Evolutionary conservation across 1,140 invertebrate species (phyloP).

Genomic region (Achroia grisella): DNA sequence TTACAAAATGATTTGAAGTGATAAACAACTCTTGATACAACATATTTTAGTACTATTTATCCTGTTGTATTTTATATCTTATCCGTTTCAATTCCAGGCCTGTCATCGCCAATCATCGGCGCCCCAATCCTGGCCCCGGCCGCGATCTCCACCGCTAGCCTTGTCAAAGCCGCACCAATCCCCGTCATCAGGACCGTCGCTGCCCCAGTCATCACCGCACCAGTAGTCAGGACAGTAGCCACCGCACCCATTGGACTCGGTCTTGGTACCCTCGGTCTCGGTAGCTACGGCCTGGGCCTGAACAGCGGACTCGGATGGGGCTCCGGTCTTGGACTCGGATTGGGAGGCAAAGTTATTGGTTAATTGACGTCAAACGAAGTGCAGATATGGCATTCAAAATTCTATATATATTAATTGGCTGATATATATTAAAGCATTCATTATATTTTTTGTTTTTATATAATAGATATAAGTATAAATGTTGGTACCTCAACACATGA

Average conservation of each 20-base stretch:
- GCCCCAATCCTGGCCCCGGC: constrained; percentile 35
- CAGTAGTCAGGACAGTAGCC: constrained; percentile 34
- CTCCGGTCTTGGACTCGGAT: constrained; percentile 12
- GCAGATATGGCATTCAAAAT: constrained; percentile 6
- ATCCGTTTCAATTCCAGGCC: constrained; percentile 7
- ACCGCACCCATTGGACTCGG: constrained; percentile 8
- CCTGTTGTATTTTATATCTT: too few species aligned
- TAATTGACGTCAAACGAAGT: constrained; percentile 14
- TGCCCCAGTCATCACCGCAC: constrained; percentile 35
- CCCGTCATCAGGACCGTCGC: constrained; percentile 36
- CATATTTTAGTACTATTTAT: too few species aligned
- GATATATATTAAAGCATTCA: constrained; percentile 34
- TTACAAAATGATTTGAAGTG: too few species aligned
- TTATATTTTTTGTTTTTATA: constrained; percentile 5
- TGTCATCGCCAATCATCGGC: constrained; percentile 20
- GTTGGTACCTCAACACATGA: too few species aligned
- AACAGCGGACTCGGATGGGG: constrained; percentile 13
- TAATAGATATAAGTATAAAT: too few species aligned
- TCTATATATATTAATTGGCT: constrained; percentile 15
- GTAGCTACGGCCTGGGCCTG: constrained; percentile 12
- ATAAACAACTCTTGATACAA: too few species aligned
- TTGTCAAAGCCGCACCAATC: constrained; percentile 48
- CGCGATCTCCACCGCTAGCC: constrained; percentile 41
- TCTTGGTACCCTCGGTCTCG: constrained; percentile 8
- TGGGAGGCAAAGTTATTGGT: constrained; percentile 6